Percentiles rank a stretch among this genome's conserved stretches.
These are phyloP conservation scores for Hemicordylus capensis DNA, from an alignment of 2,113 vertebrate genomes.

Conservation along the genomic window DNA sequence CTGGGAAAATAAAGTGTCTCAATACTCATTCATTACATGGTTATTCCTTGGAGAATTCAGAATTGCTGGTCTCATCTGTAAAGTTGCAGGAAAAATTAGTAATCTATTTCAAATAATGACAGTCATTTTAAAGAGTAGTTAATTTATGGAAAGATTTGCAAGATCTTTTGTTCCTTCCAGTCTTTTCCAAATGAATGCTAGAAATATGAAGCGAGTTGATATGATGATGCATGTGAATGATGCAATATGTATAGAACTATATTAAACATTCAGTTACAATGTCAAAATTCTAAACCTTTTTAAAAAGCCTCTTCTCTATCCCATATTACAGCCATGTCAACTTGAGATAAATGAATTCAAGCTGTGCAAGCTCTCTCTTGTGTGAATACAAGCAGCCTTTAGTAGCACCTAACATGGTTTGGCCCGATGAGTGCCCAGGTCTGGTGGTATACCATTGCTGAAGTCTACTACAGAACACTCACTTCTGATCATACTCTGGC, in stretches of 20 bases:
- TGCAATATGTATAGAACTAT: neutral
- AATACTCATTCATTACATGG: conserved; percentile 44
- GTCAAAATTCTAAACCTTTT: neutral
- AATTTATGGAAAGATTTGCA: conserved; percentile 45
- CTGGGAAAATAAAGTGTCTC: conserved; percentile 50
- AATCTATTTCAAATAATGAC: conserved; percentile 56
- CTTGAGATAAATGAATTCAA: neutral
- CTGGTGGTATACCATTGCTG: neutral
- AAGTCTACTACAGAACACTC: neutral
- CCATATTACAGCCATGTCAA: neutral
- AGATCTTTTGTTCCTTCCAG: conserved; percentile 32
- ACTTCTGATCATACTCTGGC: neutral
- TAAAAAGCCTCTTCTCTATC: neutral
- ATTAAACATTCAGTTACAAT: neutral
- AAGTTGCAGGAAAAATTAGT: conserved; percentile 60
- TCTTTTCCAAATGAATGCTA: conserved; percentile 29
- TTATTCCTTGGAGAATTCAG: conserved; percentile 39
- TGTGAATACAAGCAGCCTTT: neutral
- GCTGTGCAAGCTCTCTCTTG: neutral
- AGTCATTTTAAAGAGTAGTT: conserved; percentile 53
- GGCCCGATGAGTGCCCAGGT: neutral
- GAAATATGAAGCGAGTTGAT: conserved; percentile 17
- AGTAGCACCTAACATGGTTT: neutral
- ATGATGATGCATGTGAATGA: neutral
- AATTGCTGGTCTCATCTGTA: conserved; percentile 61